Evolutionary conservation across 2,113 vertebrate genomes (phyloP), one percentile per base, ranked within the genome.

Genomic region (human (Homo sapiens)): DNA sequence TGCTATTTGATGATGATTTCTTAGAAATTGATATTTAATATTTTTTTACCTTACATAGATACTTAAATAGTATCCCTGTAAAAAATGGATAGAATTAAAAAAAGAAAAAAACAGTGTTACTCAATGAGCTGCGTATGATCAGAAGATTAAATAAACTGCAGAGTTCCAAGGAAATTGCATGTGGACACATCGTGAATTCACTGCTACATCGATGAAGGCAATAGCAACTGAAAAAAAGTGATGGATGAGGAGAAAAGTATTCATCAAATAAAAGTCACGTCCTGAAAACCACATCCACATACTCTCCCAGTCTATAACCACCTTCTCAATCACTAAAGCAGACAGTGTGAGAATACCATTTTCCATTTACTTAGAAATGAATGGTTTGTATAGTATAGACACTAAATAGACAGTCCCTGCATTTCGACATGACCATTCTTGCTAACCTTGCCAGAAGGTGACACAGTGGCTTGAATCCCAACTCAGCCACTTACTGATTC

Each of bases 1-100:
- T 52, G 10, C 11, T 80, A 64, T 92, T 78, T 66, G 13, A 64
- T 48, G 9, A 80, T 64, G 8, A 50, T 66, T 50, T 94, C 84
- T 79, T 93, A 90, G 35, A 81, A 96, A 94, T 5, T 66, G 38
- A 38, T 85, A 45, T 30, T 97, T 89, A 88, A 20, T 64, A 14
- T 38, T 48, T 81, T 68, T 14, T 18, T 90, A 7, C 7, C 52
- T 83, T 79, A 52, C 14, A 9, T 22, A 86, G 43, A 81, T 91
- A 91, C 0, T 52, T 68, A 64, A 17, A 38, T 35, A 87, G 23
- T 13, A 84, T 30, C 27, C 70, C 14, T 72, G 2, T 30, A 59
- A 27, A 93, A 68, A 55, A 87, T 50, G 2, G 16, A 61, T 23
- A 35, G 55, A 68, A 68, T 17, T 25, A 55, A 55, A 52, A 55